Evolutionary conservation across 1,140 invertebrate genomes (phyloP), one percentile per base, ranked within the genome.

Genomic region (Caenorhabditis briggsae): DNA sequence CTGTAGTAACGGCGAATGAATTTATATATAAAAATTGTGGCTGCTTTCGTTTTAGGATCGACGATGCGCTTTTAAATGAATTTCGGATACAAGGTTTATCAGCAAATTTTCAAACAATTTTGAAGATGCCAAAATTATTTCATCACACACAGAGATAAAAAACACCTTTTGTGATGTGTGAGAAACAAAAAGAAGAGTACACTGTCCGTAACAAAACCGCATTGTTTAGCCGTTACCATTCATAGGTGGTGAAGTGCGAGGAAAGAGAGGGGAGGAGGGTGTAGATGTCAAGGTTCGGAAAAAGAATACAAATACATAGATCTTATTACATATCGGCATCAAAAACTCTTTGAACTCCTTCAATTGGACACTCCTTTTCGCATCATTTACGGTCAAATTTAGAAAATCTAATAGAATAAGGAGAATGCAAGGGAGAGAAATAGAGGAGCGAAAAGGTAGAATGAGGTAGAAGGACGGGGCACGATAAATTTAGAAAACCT

Each of bases 361-460:
- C 33, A 33, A 33, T 33, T 33, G 33, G 33, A 33, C 33, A 33
- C 33, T 50, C 8, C 11, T 78, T 78, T 78, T 25, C 70, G 70
- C 70, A 78, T 78, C 70, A 78, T 78, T 78, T 78, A 53, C 70
- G 43, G 70, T 50, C 70, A 78, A 78, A 78, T 78, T 78, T 78
- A 78, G 70, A 46, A 46, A 61, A 46, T 48, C 64, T 70, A n/a
- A 43, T 70, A 14, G 3, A 33, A 33, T 53, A 16, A 53, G 50
- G 64, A 46, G 64, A 46, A 70, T 46, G 33, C 16, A 18, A 41
- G 46, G 64, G 46, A 70, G n/a, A 46, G 64, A 70, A 70, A 46
- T 41, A 70, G 41, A 20, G 18, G 43, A 23, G 43, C 6, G 53
- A 50, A 78, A 53, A 33, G 33, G 33, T 33, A 33, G 33, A 33